These are phyloP conservation scores for Crocodylus rhombifer DNA, from an alignment of 2,797 vertebrate genomes.

Conservation along the genomic window DNA sequence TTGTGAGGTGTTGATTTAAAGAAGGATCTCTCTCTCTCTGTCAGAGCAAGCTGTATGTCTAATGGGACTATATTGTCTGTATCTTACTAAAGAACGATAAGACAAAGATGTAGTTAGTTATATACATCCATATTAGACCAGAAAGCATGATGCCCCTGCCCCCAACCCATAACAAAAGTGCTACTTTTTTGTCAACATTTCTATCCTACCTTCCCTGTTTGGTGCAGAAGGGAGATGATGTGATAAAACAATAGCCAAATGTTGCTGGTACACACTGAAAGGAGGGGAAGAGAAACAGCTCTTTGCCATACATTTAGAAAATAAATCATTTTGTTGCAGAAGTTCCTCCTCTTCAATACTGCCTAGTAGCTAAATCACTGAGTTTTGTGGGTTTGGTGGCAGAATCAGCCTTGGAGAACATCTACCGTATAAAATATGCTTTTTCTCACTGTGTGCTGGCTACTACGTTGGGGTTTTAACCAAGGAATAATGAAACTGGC, in stretches of 20 bases:
- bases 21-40: not conserved
- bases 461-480: rapidly evolving
- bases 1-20: not conserved
- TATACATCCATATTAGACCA: not conserved
- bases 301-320: not conserved
- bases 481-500: not conserved
- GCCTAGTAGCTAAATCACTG: not conserved
- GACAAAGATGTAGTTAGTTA: not conserved
- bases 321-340: not conserved
- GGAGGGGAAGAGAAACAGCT: not conserved
- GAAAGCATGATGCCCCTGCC: not conserved
- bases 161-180: not conserved
- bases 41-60: not conserved
- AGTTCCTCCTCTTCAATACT: not conserved
- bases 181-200: not conserved
- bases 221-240: not conserved
- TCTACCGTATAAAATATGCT: rapidly evolving
- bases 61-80: not conserved
- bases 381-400: rapidly evolving
- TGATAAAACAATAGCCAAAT: not conserved
- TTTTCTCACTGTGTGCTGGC: rapidly evolving
- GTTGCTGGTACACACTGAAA: not conserved
- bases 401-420: not conserved
- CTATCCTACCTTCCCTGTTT: rapidly evolving
- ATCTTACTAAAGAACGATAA: not conserved